Evolutionary conservation across 2,797 vertebrate genomes (phyloP).

Genomic region (Scyliorhinus canicula): DNA sequence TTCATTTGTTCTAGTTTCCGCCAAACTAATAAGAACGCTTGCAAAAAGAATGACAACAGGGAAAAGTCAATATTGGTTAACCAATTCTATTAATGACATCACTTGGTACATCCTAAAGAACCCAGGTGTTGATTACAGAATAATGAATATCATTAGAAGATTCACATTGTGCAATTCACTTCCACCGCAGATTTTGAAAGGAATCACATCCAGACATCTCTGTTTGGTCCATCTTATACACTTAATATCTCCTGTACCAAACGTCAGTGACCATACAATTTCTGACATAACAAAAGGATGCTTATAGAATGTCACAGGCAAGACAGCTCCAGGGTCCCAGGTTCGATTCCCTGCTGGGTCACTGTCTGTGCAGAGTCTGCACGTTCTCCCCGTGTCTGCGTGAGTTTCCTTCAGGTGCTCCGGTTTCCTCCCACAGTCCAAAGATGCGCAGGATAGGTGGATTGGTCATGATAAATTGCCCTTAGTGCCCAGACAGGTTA

Average conservation of each 20-base stretch:
- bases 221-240: not conserved
- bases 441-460: too few species aligned
- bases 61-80: constrained; percentile 17
- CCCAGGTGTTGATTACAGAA: not conserved
- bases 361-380: too few species aligned
- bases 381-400: too few species aligned
- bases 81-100: not conserved
- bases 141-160: not conserved
- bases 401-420: too few species aligned
- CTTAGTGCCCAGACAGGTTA: too few species aligned
- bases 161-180: not conserved
- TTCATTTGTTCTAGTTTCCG: constrained; percentile 25
- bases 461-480: too few species aligned
- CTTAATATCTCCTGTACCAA: not conserved
- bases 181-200: not conserved
- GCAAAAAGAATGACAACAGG: not conserved
- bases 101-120: not conserved
- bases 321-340: too few species aligned
- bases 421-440: too few species aligned
- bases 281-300: not conserved
- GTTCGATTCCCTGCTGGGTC: too few species aligned
- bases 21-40: not conserved
- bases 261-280: not conserved
- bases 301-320: too few species aligned
- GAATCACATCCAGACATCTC: not conserved